Evolutionary conservation across 2,888 invertebrate species (phyloP).

Genomic region (Apodemia mormo): DNA sequence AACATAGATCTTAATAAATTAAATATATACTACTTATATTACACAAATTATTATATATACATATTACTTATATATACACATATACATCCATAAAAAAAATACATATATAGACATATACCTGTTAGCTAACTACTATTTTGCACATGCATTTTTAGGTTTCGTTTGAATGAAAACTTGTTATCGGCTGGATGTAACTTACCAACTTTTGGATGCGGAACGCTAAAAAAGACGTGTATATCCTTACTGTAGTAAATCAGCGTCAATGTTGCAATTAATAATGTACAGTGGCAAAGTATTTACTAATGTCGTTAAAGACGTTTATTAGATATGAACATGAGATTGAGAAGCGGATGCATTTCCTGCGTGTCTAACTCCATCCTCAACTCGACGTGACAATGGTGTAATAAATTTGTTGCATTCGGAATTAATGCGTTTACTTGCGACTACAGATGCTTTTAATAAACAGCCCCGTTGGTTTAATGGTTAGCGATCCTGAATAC

Average conservation of each 20-base stretch:
- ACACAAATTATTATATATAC: no score
- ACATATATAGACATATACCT: no score
- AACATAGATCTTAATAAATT: no score
- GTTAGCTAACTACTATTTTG: no score
- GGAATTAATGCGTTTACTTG: not conserved
- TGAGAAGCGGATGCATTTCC: not conserved
- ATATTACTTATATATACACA: no score
- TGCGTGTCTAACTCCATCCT: not conserved
- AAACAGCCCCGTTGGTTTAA: not conserved
- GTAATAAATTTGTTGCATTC: constrained; percentile 1
- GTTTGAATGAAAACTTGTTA: no score
- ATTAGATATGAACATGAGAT: constrained; percentile 2
- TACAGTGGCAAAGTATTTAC: not conserved
- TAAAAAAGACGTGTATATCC: not conserved
- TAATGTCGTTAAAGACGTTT: constrained; percentile 7
- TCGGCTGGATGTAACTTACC: no score
- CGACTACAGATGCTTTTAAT: not conserved
- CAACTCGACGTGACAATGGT: not conserved
- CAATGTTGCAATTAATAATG: not conserved
- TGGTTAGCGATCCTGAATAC: no score
- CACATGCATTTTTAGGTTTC: no score
- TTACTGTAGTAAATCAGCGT: not conserved
- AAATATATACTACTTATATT: no score
- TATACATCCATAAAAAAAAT: no score
- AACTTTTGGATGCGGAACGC: no score